Evolutionary conservation across 2,888 invertebrate genomes (phyloP), one percentile per base, ranked within the genome.

Genomic region (Galerucella nymphaeae): DNA sequence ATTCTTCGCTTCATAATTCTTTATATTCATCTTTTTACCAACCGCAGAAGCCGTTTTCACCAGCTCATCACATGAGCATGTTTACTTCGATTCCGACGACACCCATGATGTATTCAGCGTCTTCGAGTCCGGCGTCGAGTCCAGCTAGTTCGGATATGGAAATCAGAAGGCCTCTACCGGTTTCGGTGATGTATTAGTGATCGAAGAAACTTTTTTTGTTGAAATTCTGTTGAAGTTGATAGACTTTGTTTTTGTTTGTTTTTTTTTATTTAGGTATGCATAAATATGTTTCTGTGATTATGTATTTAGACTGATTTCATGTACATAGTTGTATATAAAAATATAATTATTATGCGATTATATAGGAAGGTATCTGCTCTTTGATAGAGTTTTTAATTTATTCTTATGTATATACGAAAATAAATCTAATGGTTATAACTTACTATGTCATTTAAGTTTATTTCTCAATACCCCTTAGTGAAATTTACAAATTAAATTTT

Each of bases 11-110:
- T 83, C 92, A 93, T 83, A 91, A 91, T 5, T 91, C 92, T 41
- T 90, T 93, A 82, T 93, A 93, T 83, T 91, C 91, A 4, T 91
- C 92, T 69, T 87, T 93, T 80, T 93, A 93, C 85, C 87, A 85
- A 0, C 85, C 87, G 53, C 85, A 88, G 79, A 89, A 88, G 6
- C 88, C 87, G 50, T 89, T 90, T 81, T 88, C 87, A 71, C 89
- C 89, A 79, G 86, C 88, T 0, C 89, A 90, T 2, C 88, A 89
- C 80, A 82, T 86, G 75, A 88, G 88, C 30, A 78, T 79, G 74
- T 75, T 77, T 38, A 73, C 75, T 8, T 87, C 82, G 14, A 82
- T 85, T 69, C 81, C 83, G 2, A 80, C 85, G 64, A 89, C 89
- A 1, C 87, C 87, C 48, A 82, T 85, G 82, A 83, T 86, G 82